Percentiles rank a stretch among this genome's conserved stretches.
These are phyloP conservation scores for Tenthredo livida DNA, from an alignment of 2,888 invertebrate genomes.

Conservation along the genomic window DNA sequence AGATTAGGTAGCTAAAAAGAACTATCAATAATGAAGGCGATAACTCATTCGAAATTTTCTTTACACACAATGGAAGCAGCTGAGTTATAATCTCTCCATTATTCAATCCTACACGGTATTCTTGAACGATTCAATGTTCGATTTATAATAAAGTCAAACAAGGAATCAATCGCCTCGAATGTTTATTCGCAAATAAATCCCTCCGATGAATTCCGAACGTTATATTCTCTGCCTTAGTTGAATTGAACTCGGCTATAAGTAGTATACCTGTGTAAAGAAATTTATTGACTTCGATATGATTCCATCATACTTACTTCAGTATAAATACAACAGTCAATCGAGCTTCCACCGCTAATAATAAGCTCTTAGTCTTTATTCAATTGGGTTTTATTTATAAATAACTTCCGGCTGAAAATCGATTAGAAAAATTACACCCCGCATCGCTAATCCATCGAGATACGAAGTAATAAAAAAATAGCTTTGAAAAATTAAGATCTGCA, in stretches of 20 bases:
- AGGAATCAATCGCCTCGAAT: slow-evolving; percentile 12
- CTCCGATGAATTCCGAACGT: background rate
- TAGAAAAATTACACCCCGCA: background rate
- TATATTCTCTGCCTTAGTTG: background rate
- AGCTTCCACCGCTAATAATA: background rate
- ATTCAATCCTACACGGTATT: background rate
- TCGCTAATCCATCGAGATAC: background rate
- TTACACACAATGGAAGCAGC: background rate
- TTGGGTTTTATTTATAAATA: background rate
- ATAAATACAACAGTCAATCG: background rate
- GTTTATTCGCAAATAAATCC: background rate
- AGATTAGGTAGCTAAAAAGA: background rate
- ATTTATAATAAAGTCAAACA: slow-evolving; percentile 18
- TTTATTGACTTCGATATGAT: slow-evolving; percentile 25
- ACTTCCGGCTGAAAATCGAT: background rate
- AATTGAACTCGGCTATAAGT: background rate
- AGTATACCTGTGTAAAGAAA: background rate
- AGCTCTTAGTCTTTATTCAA: background rate
- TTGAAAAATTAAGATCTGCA: background rate
- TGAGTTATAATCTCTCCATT: background rate
- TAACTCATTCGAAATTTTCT: background rate
- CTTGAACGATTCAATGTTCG: background rate
- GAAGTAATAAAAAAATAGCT: background rate
- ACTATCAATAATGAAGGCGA: background rate
- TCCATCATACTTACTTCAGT: background rate